Evolutionary conservation across 2,113 vertebrate species (phyloP).

Genomic region (Thomomys bottae): DNA sequence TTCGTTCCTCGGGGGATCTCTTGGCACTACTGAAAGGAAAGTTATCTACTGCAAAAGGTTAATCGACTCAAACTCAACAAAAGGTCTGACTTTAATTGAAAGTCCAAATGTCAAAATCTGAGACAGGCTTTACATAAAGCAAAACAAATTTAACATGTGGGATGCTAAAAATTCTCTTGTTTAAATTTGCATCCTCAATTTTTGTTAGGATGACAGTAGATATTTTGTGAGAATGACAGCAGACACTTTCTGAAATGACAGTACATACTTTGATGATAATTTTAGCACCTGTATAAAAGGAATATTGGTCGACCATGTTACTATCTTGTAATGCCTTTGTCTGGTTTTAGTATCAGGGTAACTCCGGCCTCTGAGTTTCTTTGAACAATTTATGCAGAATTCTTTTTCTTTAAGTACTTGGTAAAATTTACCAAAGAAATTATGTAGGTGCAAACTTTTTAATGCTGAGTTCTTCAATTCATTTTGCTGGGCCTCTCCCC

Average conservation of each 20-base stretch:
- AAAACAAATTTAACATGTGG: conserved; percentile 75
- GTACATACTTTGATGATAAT: conserved; percentile 51
- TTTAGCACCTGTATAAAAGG: conserved; percentile 19
- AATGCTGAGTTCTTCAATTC: too few species aligned
- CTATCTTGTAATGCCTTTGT: neutral
- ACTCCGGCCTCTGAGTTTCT: neutral
- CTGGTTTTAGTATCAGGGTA: conserved; percentile 25
- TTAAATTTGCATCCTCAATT: conserved; percentile 69
- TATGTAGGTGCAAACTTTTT: neutral
- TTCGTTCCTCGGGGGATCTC: conserved; percentile 55
- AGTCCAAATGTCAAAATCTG: conserved; percentile 81
- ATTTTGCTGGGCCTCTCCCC: too few species aligned
- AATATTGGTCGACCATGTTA: neutral
- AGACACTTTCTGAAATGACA: conserved; percentile 57
- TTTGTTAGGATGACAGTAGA: conserved; percentile 49
- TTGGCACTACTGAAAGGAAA: conserved; percentile 66
- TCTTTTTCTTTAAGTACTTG: neutral
- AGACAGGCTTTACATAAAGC: conserved; percentile 71
- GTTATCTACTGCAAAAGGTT: conserved; percentile 77
- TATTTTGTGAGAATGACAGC: conserved; percentile 58
- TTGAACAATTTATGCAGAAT: neutral
- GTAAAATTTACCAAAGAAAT: neutral
- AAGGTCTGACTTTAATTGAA: conserved; percentile 78
- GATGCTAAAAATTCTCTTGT: conserved; percentile 60
- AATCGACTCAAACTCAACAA: conserved; percentile 77